Conservation (phyloP, 2,113 vertebrate genomes). For the Hyperopisus bebe region DNA sequence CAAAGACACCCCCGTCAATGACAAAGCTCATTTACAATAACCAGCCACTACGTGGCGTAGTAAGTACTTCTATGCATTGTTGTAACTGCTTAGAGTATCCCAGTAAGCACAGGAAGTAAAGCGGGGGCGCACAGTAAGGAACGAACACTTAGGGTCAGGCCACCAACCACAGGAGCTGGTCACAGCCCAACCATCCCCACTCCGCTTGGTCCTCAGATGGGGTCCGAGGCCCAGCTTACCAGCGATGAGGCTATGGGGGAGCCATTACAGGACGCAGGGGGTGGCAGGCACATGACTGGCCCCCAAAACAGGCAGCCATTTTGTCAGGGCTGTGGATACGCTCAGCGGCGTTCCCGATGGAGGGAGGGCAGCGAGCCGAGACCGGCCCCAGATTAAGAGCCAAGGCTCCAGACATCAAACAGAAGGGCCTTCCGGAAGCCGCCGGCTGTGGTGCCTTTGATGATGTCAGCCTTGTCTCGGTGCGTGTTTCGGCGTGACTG, state of each 20-base stretch:
- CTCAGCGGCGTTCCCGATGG: neutral
- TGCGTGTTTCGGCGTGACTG: conserved; percentile 29
- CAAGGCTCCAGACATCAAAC: conserved; percentile 46
- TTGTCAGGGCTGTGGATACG: neutral
- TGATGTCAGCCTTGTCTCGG: conserved; percentile 31
- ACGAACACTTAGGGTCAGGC: neutral
- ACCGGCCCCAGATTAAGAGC: conserved; percentile 30
- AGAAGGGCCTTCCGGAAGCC: conserved; percentile 35
- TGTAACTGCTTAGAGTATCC: neutral
- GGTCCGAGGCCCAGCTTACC: neutral
- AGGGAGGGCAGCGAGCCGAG: neutral
- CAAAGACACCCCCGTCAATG: neutral
- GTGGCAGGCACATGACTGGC: neutral
- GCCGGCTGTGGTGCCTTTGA: conserved; percentile 42
- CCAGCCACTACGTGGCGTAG: neutral
- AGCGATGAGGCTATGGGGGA: neutral
- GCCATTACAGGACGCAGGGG: neutral
- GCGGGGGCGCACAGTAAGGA: neutral
- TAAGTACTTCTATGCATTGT: neutral
- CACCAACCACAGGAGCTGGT: neutral
- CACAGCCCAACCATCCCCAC: neutral
- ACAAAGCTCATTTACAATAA: neutral
- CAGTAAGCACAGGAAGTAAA: neutral
- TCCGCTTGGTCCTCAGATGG: neutral
- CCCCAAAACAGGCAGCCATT: neutral